A percentile compares a stretch with the other conserved stretches of the same genome.
Conservation (phyloP, 2,888 invertebrate genomes). For the Caenorhabditis macrosperma region DNA sequence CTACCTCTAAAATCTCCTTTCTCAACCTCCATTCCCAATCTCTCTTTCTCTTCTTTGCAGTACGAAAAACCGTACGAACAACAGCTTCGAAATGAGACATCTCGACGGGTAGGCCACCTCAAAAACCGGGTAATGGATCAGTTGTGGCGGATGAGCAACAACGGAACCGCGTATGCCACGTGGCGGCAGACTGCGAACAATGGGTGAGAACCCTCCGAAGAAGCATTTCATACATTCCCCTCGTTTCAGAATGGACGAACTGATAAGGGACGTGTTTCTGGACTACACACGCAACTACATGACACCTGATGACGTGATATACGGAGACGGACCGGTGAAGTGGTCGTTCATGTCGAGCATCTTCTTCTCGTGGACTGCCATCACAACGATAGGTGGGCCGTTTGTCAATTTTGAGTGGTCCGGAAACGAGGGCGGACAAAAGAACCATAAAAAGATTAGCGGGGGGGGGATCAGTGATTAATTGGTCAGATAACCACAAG, state of each 20-base stretch:
- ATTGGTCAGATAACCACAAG: conserved; percentile 25
- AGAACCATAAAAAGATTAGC: conserved; percentile 30
- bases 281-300: conserved; percentile 80
- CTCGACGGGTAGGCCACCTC: conserved; percentile 69
- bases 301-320: conserved; percentile 79
- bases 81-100: conserved; percentile 76
- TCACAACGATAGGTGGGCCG: conserved; percentile 79
- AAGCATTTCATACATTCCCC: not conserved
- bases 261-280: conserved; percentile 77
- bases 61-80: conserved; percentile 78
- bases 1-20: not conserved
- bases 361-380: conserved; percentile 80
- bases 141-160: conserved; percentile 72
- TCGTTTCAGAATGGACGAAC: conserved; percentile 71
- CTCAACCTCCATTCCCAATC: not conserved
- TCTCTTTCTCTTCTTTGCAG: conserved; percentile 61
- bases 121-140: conserved; percentile 74
- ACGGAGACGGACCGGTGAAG: conserved; percentile 77
- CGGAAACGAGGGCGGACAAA: conserved; percentile 3
- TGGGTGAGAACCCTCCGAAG: conserved; percentile 60
- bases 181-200: conserved; percentile 74
- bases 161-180: conserved; percentile 65
- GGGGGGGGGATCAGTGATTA: conserved; percentile 13
- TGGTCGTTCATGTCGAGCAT: conserved; percentile 80
- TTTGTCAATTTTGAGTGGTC: not conserved